Evolutionary conservation across 2,888 invertebrate species (phyloP).

Genomic region (Sinohyriopsis cumingii): DNA sequence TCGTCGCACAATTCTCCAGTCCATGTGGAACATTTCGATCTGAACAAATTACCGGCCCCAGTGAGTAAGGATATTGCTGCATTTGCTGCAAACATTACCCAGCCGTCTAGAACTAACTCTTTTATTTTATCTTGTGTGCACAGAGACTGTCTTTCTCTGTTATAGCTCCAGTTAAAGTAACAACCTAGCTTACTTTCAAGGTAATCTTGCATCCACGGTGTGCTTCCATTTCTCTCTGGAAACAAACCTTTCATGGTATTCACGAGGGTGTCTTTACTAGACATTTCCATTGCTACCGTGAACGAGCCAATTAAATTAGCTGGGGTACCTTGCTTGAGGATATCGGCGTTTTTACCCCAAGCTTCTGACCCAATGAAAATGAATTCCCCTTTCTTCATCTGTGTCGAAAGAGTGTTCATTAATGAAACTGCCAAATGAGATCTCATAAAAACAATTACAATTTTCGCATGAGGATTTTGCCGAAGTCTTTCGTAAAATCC

Average conservation of each 20-base stretch:
- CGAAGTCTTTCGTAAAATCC: conserved; percentile 17
- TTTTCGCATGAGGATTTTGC: conserved; percentile 21
- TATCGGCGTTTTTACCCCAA: conserved; percentile 18
- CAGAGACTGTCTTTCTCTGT: background rate
- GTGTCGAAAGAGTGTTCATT: conserved; percentile 3
- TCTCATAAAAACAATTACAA: conserved; percentile 30
- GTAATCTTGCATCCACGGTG: conserved; percentile 14
- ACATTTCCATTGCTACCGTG: conserved; percentile 15
- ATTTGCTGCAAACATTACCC: conserved; percentile 11
- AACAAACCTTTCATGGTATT: conserved; percentile 2
- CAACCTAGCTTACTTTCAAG: conserved; percentile 10
- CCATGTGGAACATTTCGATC: conserved; percentile 8
- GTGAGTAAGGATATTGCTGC: conserved; percentile 13
- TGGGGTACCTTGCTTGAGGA: conserved; percentile 10
- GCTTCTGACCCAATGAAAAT: conserved; percentile 39
- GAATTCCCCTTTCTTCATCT: conserved; percentile 26
- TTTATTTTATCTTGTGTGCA: background rate
- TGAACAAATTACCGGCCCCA: conserved; percentile 13
- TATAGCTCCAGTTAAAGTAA: conserved; percentile 13
- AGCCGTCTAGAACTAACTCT: conserved; percentile 12
- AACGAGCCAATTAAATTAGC: conserved; percentile 24
- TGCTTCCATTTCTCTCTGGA: background rate
- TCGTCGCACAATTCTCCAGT: conserved; percentile 9
- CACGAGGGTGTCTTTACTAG: conserved; percentile 2
- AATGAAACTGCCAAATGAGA: conserved; percentile 17